A percentile compares a stretch with the other conserved stretches of the same genome.
phyloP scores from a whole-genome alignment of 2,797 vertebrate genomes.

The Melanotaenia maccullochi region DNA sequence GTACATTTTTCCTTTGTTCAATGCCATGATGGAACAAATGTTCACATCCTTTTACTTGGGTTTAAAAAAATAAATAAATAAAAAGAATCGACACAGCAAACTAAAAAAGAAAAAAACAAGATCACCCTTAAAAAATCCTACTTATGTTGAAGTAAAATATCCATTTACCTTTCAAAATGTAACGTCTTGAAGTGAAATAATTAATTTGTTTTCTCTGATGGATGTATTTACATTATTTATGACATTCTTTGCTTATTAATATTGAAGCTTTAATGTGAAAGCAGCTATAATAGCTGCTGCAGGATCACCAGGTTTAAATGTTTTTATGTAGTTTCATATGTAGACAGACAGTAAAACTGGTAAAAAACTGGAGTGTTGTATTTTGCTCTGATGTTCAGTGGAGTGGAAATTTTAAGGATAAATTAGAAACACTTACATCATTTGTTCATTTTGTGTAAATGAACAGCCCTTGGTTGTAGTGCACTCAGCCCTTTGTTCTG shows the following conservation, averaged over 20 bases:
- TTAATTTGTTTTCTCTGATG: no score
- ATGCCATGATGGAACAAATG: background rate
- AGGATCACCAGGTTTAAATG: background rate
- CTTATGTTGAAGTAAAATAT: background rate
- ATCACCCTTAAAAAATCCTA: background rate
- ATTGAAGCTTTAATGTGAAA: background rate
- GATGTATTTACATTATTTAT: no score
- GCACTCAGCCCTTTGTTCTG: conserved; percentile 30
- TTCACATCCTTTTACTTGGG: no score
- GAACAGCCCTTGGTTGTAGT: conserved; percentile 16
- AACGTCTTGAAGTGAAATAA: no score
- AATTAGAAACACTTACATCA: background rate
- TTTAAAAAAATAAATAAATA: no score
- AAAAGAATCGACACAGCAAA: no score
- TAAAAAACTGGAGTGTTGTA: background rate
- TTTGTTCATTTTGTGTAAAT: conserved; percentile 16
- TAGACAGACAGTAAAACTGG: no score
- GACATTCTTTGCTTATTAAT: background rate
- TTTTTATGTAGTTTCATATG: background rate
- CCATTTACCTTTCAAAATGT: no score
- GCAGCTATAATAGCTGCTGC: background rate
- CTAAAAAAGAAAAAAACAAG: no score
- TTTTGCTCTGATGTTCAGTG: background rate
- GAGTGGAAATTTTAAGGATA: background rate
- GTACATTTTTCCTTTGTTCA: conserved; percentile 11